Evolutionary conservation across 2,888 invertebrate species (phyloP), one percentile per base, ranked within the genome.

Genomic region (Andrena hattorfiana): DNA sequence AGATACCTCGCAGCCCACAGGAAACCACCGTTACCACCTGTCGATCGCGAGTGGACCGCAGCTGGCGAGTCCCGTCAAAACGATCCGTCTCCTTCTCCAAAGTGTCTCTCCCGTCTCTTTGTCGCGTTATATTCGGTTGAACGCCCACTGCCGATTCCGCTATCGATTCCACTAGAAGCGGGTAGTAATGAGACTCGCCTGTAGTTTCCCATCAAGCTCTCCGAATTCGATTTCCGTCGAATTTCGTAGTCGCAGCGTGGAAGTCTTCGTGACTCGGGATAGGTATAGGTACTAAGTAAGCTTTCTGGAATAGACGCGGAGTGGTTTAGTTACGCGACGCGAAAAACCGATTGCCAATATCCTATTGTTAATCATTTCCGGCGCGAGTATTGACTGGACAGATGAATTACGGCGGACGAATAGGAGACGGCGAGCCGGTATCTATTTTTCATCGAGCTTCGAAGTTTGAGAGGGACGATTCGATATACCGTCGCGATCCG

Each of bases 11-110:
- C 20, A 42, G 70, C n/a, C 32, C 62, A 35, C 10, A 62, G 68
- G 48, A 77, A 86, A 67, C 48, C 73, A 64, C 51, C 76, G 67
- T 73, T 78, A 77, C 85, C 83, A 86, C 86, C 83, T 86, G 86
- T 86, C 85, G 86, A 86, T 84, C 77, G 66, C 62, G 66, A 26
- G 23, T 54, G 26, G 70, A 76, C 71, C 68, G 30, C 75, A 80
- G 67, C 62, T 75, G 71, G 70, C 51, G 51, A 66, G 66, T 56
- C 48, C 32, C 32, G 26, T 13, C 28, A 49, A 78, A 77, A 35
- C 68, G 49, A 78, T 64, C 30, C 64, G 48, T 63, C 62, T 69
- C 26, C n/a, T 64, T 28, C 64, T n/a, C 68, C 63, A 16, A 26
- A 20, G 56, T 49, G 54, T 69, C 59, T 60, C 67, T 73, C n/a